A percentile compares a stretch with the other conserved stretches of the same genome.
Evolutionary conservation across 2,113 vertebrate species (phyloP).

Genomic region (Nerophis ophidion): DNA sequence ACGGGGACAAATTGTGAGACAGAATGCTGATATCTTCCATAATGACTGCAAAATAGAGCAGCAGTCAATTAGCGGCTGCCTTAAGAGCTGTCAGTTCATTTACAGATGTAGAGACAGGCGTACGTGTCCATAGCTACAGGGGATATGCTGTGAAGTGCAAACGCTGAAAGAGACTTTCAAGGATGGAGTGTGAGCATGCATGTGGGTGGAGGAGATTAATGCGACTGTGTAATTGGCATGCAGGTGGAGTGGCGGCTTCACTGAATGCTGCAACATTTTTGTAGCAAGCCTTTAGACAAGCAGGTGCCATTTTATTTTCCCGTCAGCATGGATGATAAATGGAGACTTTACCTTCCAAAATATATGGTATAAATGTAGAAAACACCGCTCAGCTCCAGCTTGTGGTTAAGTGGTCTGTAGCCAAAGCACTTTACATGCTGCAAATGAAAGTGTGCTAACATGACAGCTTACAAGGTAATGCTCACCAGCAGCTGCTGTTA

Average conservation of each 20-base stretch:
- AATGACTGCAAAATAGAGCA: conserved; percentile 10
- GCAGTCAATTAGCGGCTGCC: conserved; percentile 41
- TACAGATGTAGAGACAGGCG: conserved; percentile 34
- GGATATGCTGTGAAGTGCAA: conserved; percentile 16
- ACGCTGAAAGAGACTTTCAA: conserved; percentile 10
- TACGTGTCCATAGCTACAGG: conserved; percentile 32
- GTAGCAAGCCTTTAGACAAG: conserved; percentile 78
- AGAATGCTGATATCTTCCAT: conserved; percentile 22
- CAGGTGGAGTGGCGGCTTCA: conserved; percentile 68
- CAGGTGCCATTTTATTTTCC: conserved; percentile 81
- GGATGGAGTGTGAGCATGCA: conserved; percentile 29
- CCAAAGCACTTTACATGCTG: conserved; percentile 18
- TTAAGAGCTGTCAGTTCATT: conserved; percentile 12
- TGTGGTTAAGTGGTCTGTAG: conserved; percentile 1
- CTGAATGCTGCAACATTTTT: conserved; percentile 76
- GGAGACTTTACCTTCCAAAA: conserved; percentile 7
- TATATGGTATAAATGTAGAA: conserved; percentile 6
- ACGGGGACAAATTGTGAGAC: conserved; percentile 24
- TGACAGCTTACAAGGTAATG: conserved; percentile 27
- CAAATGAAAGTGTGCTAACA: conserved; percentile 20
- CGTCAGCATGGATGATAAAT: conserved; percentile 73
- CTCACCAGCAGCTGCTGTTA: conserved; percentile 29
- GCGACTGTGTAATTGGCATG: conserved; percentile 76
- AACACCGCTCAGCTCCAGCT: conserved; percentile 6
- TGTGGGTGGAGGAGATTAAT: conserved; percentile 45